These are phyloP conservation scores for Trissonchulus latispiculum DNA, from an alignment of 2,888 invertebrate species.

Conservation along the genomic window DNA sequence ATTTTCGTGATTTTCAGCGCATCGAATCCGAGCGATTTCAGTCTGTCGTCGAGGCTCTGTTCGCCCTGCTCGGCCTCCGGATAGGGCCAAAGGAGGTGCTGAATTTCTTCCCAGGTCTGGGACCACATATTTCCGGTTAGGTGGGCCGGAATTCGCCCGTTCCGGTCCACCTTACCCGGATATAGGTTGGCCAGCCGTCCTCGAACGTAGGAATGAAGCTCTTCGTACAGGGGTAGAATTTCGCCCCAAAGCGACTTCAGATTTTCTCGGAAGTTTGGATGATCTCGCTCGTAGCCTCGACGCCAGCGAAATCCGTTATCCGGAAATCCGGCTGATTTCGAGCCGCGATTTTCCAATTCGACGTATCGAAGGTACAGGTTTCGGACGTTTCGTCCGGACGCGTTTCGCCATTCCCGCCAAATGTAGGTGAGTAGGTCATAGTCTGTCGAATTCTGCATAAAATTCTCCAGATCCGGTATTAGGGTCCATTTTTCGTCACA, in stretches of 20 bases:
- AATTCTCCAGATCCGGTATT: background rate
- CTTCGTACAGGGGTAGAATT: conserved; percentile 25
- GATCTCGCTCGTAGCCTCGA: background rate
- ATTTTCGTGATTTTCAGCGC: conserved; percentile 27
- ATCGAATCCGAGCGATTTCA: conserved; percentile 24
- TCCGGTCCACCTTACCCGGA: conserved; percentile 18
- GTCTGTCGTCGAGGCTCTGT: background rate
- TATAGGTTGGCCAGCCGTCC: conserved; percentile 24
- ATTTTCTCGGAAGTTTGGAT: background rate
- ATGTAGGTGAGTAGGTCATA: conserved; percentile 36
- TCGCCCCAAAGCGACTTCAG: background rate
- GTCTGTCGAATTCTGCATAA: conserved; percentile 23
- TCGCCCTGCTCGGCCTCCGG: background rate
- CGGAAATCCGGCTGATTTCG: background rate
- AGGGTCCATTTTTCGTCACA: background rate
- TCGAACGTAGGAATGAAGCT: conserved; percentile 28
- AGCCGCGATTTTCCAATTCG: background rate
- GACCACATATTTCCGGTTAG: conserved; percentile 35
- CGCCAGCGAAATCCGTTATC: background rate
- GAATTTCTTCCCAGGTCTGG: conserved; percentile 31
- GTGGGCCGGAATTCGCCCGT: conserved; percentile 25
- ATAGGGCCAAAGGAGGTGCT: background rate
- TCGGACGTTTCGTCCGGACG: conserved; percentile 38
- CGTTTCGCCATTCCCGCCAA: conserved; percentile 44
- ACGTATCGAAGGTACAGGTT: conserved; percentile 28